phyloP scores from a whole-genome alignment of 2,797 vertebrate genomes.

The Nyctalus aviator region DNA sequence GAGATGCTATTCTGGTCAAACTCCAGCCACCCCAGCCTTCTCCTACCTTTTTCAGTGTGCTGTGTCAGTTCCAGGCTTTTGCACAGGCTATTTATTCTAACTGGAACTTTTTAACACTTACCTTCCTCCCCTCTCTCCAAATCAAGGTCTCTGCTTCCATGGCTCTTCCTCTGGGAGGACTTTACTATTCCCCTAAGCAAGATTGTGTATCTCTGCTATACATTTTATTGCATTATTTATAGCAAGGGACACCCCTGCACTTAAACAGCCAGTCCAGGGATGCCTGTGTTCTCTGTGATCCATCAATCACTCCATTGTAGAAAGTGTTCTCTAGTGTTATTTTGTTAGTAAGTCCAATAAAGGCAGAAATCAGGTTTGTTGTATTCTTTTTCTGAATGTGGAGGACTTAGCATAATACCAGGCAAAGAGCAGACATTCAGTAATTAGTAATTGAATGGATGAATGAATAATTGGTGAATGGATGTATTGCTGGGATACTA shows the following conservation, averaged over 20 bases:
- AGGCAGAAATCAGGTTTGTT: not conserved
- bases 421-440: not conserved
- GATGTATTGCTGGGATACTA: not conserved
- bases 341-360: not conserved
- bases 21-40: not conserved
- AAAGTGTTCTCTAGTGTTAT: not conserved
- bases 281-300: not conserved
- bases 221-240: not conserved
- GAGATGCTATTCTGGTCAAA: not conserved
- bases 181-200: not conserved
- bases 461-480: not conserved
- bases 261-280: not conserved
- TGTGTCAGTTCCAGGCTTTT: not conserved
- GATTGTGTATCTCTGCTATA: not conserved
- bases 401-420: not conserved
- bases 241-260: not conserved
- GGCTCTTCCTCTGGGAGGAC: conserved; percentile 28
- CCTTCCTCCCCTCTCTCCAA: not conserved
- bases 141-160: conserved; percentile 14
- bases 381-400: not conserved
- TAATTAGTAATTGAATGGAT: conserved; percentile 5
- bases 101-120: not conserved
- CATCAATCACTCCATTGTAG: not conserved
- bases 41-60: not conserved
- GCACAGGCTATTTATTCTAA: not conserved